Base-by-base conservation (phyloP, 1,140 invertebrate genomes). In the Telenomus remus region DNA sequence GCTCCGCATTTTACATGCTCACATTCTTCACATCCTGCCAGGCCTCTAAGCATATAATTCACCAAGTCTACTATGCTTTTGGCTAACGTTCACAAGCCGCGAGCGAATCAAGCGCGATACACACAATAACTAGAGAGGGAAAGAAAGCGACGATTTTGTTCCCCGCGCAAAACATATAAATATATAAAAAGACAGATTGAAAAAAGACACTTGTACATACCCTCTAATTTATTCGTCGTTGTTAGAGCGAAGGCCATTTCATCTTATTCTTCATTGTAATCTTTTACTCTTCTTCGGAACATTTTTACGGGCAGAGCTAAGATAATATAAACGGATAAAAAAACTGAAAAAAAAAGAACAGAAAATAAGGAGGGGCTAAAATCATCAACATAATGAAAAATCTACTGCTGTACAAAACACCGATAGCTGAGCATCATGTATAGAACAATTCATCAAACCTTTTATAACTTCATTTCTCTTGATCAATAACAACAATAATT, bases 11-110 rank as follows among this genome's bases (percentile, higher is more conserved):
- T 79, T 85, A 84, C 70, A 84, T 80, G 80, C 81, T 83, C 81
- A 84, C 73, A 65, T 83, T 83, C 73, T 84, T 85, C 65, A 80
- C 82, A 70, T 84, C 76, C 81, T 81, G 81, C 79, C 82, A 84
- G 79, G 79, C 81, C 83, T 86, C 80, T 69, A 80, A 82, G 81
- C 80, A 81, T 82, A 81, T 84, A 77, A 82, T 85, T 77, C 81
- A 79, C 75, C 68, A 79, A 78, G 76, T 80, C 77, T 80, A 84
- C 79, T 83, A 80, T 79, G 81, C 79, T 81, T 83, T 85, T 74
- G 79, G 78, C 77, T 82, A 79, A 75, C 66, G 19, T 56, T 65
- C 42, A 53, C 35, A 39, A 75, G 53, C 61, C 71, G 33, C 51
- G 27, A 60, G 47, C 14, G 49, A 61, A 53, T 6, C 13, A 35